Evolutionary conservation across 2,797 vertebrate genomes (phyloP), one percentile per base, ranked within the genome.

Genomic region (Salarias fasciatus): DNA sequence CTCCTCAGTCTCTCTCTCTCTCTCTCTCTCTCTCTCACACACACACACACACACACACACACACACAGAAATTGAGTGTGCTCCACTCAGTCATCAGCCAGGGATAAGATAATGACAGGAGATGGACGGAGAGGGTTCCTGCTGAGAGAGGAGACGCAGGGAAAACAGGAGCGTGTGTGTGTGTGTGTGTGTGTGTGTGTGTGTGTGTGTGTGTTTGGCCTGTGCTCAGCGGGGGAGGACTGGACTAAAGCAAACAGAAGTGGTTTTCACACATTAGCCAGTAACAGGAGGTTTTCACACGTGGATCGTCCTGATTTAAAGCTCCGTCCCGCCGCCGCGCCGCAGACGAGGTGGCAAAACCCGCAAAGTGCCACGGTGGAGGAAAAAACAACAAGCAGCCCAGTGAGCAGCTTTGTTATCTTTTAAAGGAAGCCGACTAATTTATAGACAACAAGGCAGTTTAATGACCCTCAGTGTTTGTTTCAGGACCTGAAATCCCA

Each of bases 61-160:
- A n/a, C n/a, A n/a, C n/a, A n/a, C n/a, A n/a, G n/a, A n/a, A n/a
- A n/a, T n/a, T n/a, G n/a, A n/a, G n/a, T n/a, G n/a, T n/a, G 49
- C 51, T 29, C 49, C 50, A 63, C 68, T 80, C 78, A 60, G 66
- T 83, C 77, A 80, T 79, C 71, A 76, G 30, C 47, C 53, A 67
- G n/a, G 59, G 75, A 81, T 78, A 63, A 86, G 86, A 85, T 85
- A 81, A 78, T 85, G 78, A 75, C 67, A 71, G 75, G 61, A 77
- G 84, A 80, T 68, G 69, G 76, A 82, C 9, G 9, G 69, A 77
- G 31, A 50, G 65, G 51, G 42, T 24, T 47, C 79, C 75, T 57
- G 77, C 83, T 67, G 85, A 57, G 83, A 72, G 72, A 75, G 43
- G 45, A 75, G 63, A 84, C 53, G 74, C 58, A 77, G 62, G 28